Evolutionary conservation across 2,888 invertebrate species (phyloP), one percentile per base, ranked within the genome.

Genomic region (Hyles lineata): DNA sequence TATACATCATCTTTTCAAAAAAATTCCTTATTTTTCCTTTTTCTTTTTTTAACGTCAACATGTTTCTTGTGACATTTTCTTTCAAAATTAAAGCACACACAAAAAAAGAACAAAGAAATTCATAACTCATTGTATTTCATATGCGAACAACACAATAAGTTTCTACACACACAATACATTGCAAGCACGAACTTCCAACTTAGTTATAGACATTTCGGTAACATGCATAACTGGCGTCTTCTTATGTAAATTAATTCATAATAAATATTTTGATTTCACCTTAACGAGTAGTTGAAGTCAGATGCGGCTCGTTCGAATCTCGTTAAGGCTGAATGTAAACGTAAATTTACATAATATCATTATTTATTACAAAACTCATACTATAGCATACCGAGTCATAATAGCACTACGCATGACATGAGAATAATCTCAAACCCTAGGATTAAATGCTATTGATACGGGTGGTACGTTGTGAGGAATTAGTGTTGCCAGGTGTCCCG

Each of bases 181-280:
- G 62, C 55, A 63, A 58, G 58, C 58, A 63, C 21, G 4, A 50
- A 67, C 67, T 23, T 50, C 23, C 9, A 21, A n/a, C 32, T 62
- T 32, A 74, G 69, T 70, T 74, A 73, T 73, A 74, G 76, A 77
- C 78, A 76, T 82, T 82, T 83, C 82, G 82, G 81, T 81, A 84
- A 84, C 85, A 87, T 89, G 88, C 88, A 89, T 90, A 90, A 89
- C 88, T 87, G 83, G 85, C 78, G 80, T 80, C 87, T 90, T 85
- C 85, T 92, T 92, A 92, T 92, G 91, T 89, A 92, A 93, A 93
- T 92, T 86, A 87, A 92, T 92, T 91, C 92, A 91, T 91, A 92
- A 90, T 91, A 92, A 91, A 92, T 92, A 93, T 93, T 92, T 90
- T 92, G 91, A 90, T 91, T 90, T 86, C 85, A 87, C 86, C 86